phyloP scores from a whole-genome alignment of 2,888 invertebrate genomes.

The Chymomyza procnemis region DNA sequence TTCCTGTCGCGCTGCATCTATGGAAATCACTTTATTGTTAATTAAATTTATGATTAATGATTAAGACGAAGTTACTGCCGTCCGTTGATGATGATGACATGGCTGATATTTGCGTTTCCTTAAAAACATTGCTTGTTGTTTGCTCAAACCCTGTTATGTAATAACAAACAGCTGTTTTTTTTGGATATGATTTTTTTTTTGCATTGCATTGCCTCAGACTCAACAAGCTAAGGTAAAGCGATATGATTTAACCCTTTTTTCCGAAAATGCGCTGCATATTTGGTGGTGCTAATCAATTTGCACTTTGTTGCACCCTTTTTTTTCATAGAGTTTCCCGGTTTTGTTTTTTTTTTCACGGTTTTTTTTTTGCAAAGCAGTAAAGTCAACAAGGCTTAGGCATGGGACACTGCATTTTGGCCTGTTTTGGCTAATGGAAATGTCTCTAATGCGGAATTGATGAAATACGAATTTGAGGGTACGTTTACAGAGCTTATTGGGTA shows the following conservation, averaged over 20 bases:
- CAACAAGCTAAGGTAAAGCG: constrained; percentile 4
- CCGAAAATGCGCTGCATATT: neutral
- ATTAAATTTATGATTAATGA: constrained; percentile 70
- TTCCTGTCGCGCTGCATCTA: constrained; percentile 6
- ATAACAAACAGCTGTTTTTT: constrained; percentile 58
- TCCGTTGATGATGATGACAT: constrained; percentile 38
- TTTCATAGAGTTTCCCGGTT: constrained; percentile 32
- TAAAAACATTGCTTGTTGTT: constrained; percentile 26
- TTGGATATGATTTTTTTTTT: neutral
- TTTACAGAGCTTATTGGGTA: too few species aligned
- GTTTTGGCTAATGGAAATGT: neutral
- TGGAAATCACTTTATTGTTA: constrained; percentile 45
- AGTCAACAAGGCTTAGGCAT: constrained; percentile 47
- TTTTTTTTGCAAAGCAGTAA: constrained; percentile 57
- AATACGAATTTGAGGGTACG: too few species aligned
- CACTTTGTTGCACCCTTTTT: constrained; percentile 4
- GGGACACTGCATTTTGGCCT: neutral
- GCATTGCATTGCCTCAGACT: neutral
- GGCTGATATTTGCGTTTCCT: constrained; percentile 16
- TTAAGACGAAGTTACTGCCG: constrained; percentile 18
- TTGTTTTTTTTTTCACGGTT: constrained; percentile 8
- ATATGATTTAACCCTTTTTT: constrained; percentile 7
- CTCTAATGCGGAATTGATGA: neutral
- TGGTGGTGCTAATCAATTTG: constrained; percentile 15
- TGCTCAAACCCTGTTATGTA: constrained; percentile 50